These are phyloP conservation scores for Galeopsomyia nigrocyanea DNA, from an alignment of 2,888 invertebrate genomes.

Conservation along the genomic window DNA sequence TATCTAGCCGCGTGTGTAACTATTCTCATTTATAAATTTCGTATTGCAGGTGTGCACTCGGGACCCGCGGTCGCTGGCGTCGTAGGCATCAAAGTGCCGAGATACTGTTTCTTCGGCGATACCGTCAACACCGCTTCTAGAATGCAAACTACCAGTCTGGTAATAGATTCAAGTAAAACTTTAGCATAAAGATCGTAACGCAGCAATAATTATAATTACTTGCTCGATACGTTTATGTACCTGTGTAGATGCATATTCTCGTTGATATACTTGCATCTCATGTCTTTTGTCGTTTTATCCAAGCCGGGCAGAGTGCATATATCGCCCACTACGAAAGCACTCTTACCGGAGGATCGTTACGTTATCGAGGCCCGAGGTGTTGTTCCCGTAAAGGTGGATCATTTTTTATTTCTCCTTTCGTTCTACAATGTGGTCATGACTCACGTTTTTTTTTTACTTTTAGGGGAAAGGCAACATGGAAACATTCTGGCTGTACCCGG, in stretches of 20 bases:
- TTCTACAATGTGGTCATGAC: neutral
- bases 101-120: conserved; percentile 92
- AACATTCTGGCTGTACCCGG: conserved; percentile 83
- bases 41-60: conserved; percentile 79
- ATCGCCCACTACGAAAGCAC: conserved; percentile 78
- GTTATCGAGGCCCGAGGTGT: conserved; percentile 79
- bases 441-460: conserved; percentile 37
- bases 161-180: no score
- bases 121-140: conserved; percentile 93
- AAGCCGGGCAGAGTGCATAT: conserved; percentile 83
- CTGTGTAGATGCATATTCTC: no score
- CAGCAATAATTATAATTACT: no score
- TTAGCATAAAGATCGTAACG: no score
- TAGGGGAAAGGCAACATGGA: conserved; percentile 92
- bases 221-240: no score
- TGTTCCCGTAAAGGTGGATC: conserved; percentile 82
- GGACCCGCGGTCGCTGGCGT: conserved; percentile 92
- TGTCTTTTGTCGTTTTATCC: neutral
- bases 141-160: conserved; percentile 82
- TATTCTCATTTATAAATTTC: neutral
- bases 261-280: neutral
- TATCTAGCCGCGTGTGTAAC: neutral
- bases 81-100: conserved; percentile 85
- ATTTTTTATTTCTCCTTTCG: no score
- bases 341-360: conserved; percentile 78